Base-by-base conservation (phyloP, 2,888 invertebrate species). In the Polymixis lichenea region DNA sequence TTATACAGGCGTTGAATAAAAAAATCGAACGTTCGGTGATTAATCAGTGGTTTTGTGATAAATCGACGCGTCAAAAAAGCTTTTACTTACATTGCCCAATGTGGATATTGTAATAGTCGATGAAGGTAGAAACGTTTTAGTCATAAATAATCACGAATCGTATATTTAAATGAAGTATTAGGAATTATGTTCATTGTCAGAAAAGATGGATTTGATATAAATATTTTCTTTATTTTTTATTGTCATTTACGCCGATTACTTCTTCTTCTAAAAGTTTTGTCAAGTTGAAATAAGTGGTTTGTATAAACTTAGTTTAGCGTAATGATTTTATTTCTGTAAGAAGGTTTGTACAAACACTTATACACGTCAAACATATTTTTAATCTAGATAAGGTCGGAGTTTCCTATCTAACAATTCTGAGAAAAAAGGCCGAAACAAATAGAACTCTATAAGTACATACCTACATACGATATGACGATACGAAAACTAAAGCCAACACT, bases 21-120 rank as follows among this genome's bases (percentile, higher is more conserved):
- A 72, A 89, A 88, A 89, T 86, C 83, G 86, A 89, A 86, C 87
- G 88, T 80, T 88, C 75, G 86, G 87, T 90, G 90, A 90, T 91
- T 90, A 91, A 90, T 91, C 88, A 90, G 82, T 87, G 86, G 89
- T 88, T 87, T 87, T 89, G 88, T 91, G 91, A 91, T 90, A 91
- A 90, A 91, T 91, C 86, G 90, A 90, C 87, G 86, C 85, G 88
- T 88, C 89, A 87, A 89, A 83, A 91, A 91, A 88, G 89, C 89
- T 91, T 91, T 91, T 89, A 90, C 87, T 87, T 82, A 85, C 83
- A 83, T 86, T 82, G 83, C 80, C 79, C 82, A 82, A 82, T 83
- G 80, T 86, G 81, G 83, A 86, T 87, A 83, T 83, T 83, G 78
- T 86, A 84, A 85, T 86, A 84, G 82, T 83, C 83, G 80, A 80